These are phyloP conservation scores for Venusia cambrica DNA, from an alignment of 2,888 invertebrate species.

Conservation along the genomic window DNA sequence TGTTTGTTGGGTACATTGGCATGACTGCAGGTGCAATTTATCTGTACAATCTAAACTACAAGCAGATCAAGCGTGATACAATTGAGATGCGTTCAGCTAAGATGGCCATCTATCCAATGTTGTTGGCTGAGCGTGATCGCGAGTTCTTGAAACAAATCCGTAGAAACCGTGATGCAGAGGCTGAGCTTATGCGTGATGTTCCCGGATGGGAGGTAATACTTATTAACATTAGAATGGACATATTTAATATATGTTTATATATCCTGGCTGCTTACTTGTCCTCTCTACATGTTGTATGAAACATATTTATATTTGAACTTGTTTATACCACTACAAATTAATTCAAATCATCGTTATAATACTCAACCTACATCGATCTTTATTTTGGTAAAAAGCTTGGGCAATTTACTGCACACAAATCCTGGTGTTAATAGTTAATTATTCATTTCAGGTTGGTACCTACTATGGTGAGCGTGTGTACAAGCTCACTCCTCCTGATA, in stretches of 20 bases:
- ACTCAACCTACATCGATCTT: too few relatives aligned
- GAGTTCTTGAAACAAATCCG: conserved; percentile 90
- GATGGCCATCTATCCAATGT: conserved; percentile 87
- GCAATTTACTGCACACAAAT: too few relatives aligned
- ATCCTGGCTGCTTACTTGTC: too few relatives aligned
- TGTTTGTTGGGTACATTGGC: conserved; percentile 82
- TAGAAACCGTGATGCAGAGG: conserved; percentile 91
- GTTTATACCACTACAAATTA: too few relatives aligned
- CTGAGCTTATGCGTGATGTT: conserved; percentile 93
- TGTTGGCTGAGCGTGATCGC: conserved; percentile 92
- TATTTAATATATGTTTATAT: too few relatives aligned
- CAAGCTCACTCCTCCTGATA: conserved; percentile 84
- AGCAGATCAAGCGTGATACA: conserved; percentile 74
- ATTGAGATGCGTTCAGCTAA: conserved; percentile 89
- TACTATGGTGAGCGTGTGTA: conserved; percentile 92
- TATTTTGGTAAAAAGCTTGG: too few relatives aligned
- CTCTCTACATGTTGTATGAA: too few relatives aligned
- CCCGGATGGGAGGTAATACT: conserved; percentile 89
- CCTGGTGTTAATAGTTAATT: too few relatives aligned
- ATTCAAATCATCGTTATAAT: too few relatives aligned
- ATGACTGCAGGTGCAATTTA: conserved; percentile 80
- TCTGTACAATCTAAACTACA: conserved; percentile 79
- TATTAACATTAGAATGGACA: not conserved
- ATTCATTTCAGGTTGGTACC: conserved; percentile 87
- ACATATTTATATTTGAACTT: too few relatives aligned